phyloP scores from a whole-genome alignment of 2,113 vertebrate species.

The Ammospiza nelsoni region DNA sequence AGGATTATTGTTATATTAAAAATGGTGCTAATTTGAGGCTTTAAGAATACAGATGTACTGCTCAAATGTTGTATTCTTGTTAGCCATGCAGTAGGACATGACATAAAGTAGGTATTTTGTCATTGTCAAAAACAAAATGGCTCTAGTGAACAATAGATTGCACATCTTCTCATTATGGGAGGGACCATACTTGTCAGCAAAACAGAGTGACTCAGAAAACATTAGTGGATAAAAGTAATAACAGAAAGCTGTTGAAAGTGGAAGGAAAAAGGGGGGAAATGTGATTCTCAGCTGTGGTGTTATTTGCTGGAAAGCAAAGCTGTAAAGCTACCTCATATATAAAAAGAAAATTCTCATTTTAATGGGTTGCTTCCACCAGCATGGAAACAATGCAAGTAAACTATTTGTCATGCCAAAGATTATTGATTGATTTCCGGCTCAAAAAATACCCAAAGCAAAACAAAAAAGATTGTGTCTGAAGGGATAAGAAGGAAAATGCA shows the following conservation, averaged over 20 bases:
- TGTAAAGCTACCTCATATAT: neutral
- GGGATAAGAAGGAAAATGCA: neutral
- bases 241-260: neutral
- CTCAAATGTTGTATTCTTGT: constrained; percentile 18
- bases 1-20: constrained; percentile 57
- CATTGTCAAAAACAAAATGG: constrained; percentile 25
- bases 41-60: constrained; percentile 25
- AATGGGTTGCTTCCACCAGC: neutral
- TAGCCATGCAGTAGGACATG: constrained; percentile 15
- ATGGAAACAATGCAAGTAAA: neutral
- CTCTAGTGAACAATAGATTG: constrained; percentile 29
- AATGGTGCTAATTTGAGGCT: constrained; percentile 48
- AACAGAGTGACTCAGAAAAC: neutral
- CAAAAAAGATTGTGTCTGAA: neutral
- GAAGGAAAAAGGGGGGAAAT: neutral
- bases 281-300: neutral
- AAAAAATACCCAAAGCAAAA: neutral
- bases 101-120: constrained; percentile 50
- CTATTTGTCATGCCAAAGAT: neutral
- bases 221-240: neutral
- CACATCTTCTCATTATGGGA: neutral
- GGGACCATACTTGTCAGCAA: constrained; percentile 2
- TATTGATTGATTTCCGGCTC: neutral
- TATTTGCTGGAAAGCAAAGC: neutral
- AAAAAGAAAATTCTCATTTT: neutral